Conservation (phyloP, 35 echinoderm and acorn worm genomes). For the Amphiura filiformis region DNA sequence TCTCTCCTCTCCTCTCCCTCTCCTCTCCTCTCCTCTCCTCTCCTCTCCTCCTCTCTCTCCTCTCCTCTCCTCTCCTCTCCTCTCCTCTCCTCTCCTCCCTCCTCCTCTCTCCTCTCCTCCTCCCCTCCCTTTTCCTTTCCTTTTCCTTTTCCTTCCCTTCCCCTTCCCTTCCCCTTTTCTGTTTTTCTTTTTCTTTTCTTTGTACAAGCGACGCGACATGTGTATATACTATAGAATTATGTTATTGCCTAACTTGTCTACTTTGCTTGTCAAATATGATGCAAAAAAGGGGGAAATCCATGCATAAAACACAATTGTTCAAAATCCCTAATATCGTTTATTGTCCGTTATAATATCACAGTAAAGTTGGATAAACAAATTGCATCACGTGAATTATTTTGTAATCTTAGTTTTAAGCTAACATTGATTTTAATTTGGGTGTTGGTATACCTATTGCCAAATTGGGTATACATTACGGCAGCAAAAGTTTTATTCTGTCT, state of each 20-base stretch:
- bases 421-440: no score
- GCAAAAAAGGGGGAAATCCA: no score
- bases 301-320: no score
- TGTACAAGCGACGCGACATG: background rate
- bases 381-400: no score
- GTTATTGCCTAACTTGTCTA: background rate
- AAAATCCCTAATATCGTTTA: no score
- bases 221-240: background rate
- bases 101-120: background rate
- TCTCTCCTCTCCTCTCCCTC: background rate
- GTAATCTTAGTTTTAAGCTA: no score
- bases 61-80: constrained; percentile 6
- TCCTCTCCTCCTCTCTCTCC: background rate
- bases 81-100: background rate
- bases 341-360: no score
- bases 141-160: background rate
- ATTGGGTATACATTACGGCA: no score
- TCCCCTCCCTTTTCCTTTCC: background rate
- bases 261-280: background rate
- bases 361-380: no score
- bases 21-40: background rate
- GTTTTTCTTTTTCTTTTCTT: background rate
- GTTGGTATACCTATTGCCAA: no score
- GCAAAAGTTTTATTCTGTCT: no score
- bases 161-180: constrained; percentile 3